A percentile compares a stretch with the other conserved stretches of the same genome.
Conservation (phyloP, 2,113 vertebrate species). For the Bombycilla garrulus region DNA sequence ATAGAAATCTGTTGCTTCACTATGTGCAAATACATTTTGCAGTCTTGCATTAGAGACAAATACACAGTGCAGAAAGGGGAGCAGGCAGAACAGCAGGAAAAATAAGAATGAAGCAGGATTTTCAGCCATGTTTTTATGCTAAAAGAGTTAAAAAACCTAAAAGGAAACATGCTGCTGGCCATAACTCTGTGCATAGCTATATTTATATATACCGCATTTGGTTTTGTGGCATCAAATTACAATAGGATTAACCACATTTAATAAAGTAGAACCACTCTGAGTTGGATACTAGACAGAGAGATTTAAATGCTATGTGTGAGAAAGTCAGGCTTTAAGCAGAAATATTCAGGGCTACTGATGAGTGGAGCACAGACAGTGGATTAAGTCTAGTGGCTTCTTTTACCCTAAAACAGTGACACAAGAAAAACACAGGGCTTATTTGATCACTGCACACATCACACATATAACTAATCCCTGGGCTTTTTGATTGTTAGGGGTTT, state of each 20-base stretch:
- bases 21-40: not conserved
- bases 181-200: not conserved
- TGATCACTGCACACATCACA: not conserved
- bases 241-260: not conserved
- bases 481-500: not conserved
- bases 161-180: not conserved
- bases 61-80: not conserved
- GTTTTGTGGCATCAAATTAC: not conserved
- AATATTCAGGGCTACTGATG: not conserved
- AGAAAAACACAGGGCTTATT: not conserved
- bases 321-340: not conserved
- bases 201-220: not conserved
- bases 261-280: not conserved
- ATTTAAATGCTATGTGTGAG: not conserved
- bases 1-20: conserved; percentile 15
- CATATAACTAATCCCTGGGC: fast-evolving
- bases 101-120: not conserved
- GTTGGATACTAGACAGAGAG: not conserved
- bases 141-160: not conserved
- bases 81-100: not conserved
- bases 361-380: not conserved
- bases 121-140: not conserved
- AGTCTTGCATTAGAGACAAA: not conserved
- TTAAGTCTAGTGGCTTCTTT: fast-evolving
- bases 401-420: not conserved